A percentile compares a stretch with the other conserved stretches of the same genome.
Evolutionary conservation across 2,113 vertebrate species (phyloP).

Genomic region (Anarrhichthys ocellatus): DNA sequence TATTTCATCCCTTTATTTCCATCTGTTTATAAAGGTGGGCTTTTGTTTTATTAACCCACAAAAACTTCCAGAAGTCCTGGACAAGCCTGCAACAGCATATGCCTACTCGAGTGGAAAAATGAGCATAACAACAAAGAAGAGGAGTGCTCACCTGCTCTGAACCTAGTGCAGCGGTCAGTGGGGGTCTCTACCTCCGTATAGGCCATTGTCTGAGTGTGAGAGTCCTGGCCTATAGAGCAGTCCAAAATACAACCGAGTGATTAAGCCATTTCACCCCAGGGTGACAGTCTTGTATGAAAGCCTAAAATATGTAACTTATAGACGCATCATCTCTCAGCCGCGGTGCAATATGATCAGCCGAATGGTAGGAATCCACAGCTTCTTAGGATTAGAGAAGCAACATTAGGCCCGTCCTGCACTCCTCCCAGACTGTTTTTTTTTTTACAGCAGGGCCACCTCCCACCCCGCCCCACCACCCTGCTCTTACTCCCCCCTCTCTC

Average conservation of each 20-base stretch:
- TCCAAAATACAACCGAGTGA: not conserved
- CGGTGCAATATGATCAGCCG: not conserved
- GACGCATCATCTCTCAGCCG: not conserved
- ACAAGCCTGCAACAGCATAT: not conserved
- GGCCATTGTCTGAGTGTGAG: slow-evolving; percentile 47
- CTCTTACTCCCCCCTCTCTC: slow-evolving; percentile 30
- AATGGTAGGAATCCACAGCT: not conserved
- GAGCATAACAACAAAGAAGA: not conserved
- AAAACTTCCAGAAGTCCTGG: not conserved
- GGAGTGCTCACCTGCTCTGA: slow-evolving; percentile 69
- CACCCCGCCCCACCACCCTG: not conserved
- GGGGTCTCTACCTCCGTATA: slow-evolving; percentile 62
- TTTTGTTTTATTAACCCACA: not conserved
- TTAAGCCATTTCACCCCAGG: not conserved
- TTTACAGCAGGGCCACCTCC: slow-evolving; percentile 1
- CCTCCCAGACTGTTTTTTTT: not conserved
- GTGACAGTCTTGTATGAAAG: not conserved
- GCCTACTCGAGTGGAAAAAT: not conserved
- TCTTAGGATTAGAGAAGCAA: not conserved
- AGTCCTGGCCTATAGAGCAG: not conserved
- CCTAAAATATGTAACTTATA: no score
- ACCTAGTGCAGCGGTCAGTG: slow-evolving; percentile 43
- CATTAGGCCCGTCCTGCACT: not conserved
- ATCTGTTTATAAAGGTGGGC: not conserved
- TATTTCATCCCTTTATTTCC: not conserved